Evolutionary conservation across 2,113 vertebrate species (phyloP).

Genomic region (Gallinago jamesoni): DNA sequence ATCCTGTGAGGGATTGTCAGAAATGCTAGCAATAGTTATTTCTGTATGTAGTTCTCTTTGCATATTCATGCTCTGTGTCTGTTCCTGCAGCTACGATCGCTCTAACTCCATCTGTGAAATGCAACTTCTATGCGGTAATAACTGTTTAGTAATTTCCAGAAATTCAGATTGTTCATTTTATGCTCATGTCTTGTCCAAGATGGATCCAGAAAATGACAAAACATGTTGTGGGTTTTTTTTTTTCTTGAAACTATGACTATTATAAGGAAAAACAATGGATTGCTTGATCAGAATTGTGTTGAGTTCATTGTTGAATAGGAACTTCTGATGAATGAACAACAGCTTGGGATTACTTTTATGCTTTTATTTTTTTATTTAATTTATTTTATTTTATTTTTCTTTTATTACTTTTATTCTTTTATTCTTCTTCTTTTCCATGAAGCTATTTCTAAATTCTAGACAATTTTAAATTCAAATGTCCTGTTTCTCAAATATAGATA

Average conservation of each 20-base stretch:
- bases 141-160: neutral
- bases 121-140: neutral
- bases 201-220: neutral
- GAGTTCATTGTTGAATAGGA: neutral
- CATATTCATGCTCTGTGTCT: neutral
- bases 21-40: neutral
- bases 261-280: neutral
- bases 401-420: neutral
- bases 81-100: neutral
- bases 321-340: neutral
- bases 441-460: neutral
- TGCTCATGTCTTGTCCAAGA: neutral
- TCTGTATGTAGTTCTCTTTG: neutral
- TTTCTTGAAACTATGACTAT: neutral
- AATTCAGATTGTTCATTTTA: neutral
- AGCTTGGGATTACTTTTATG: neutral
- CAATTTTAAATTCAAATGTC: neutral
- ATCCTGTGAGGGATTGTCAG: neutral
- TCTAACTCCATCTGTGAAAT: neutral
- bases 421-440: neutral
- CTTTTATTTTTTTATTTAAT: no score
- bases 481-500: neutral
- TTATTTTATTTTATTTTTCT: no score
- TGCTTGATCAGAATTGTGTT: neutral
- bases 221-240: fast-evolving